These are phyloP conservation scores for Phalera bucephala DNA, from an alignment of 2,888 invertebrate genomes.

Conservation along the genomic window DNA sequence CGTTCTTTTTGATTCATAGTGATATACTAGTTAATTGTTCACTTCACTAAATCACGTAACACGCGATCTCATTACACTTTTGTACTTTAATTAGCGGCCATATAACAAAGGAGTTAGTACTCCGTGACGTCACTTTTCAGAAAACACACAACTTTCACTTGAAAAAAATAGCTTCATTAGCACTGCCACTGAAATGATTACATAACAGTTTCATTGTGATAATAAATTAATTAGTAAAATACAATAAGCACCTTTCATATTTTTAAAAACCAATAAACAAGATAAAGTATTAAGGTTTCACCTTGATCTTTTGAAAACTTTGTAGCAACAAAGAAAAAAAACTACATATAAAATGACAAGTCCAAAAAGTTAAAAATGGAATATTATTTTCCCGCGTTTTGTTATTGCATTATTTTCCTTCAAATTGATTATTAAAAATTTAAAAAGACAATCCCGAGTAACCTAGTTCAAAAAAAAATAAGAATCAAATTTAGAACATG, in stretches of 20 bases:
- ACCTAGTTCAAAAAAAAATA: background rate
- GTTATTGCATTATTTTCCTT: too few species aligned
- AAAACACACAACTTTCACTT: conserved; percentile 23
- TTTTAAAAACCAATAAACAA: too few species aligned
- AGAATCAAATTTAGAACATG: conserved; percentile 30
- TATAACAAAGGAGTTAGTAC: conserved; percentile 46
- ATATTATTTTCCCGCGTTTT: too few species aligned
- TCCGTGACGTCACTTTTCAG: conserved; percentile 43
- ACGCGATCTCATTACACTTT: conserved; percentile 29
- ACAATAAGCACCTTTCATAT: too few species aligned
- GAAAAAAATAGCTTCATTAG: conserved; percentile 3
- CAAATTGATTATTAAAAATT: too few species aligned
- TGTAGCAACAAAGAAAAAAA: too few species aligned
- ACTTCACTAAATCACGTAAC: conserved; percentile 9
- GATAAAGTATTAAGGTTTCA: too few species aligned
- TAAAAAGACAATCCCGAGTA: background rate
- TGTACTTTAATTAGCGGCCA: conserved; percentile 29
- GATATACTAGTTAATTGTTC: background rate
- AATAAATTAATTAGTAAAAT: too few species aligned
- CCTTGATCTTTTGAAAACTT: too few species aligned
- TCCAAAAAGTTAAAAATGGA: too few species aligned
- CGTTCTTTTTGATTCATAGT: background rate
- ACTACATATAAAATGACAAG: too few species aligned
- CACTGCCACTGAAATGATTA: conserved; percentile 20
- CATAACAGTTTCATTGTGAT: background rate